A percentile compares a stretch with the other conserved stretches of the same genome.
phyloP scores from a whole-genome alignment of 2,113 vertebrate species.

The Poeciliopsis occidentalis region DNA sequence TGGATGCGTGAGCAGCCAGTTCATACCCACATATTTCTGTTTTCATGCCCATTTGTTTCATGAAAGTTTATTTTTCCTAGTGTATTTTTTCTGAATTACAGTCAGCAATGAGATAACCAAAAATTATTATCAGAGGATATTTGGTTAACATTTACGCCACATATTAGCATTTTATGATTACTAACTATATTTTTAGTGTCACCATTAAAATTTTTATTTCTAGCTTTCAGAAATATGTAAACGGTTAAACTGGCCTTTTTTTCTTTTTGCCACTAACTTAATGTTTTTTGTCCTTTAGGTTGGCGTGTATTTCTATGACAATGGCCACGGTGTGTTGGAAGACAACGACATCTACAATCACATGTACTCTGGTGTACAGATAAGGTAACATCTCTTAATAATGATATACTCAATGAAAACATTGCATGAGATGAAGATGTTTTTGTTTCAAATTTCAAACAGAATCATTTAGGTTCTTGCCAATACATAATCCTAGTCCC shows the following conservation, averaged over 20 bases:
- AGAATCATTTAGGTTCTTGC: too few relatives aligned
- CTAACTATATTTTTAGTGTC: background rate
- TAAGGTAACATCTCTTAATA: slow-evolving; percentile 83
- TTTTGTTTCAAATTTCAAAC: background rate
- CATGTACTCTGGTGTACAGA: slow-evolving; percentile 99
- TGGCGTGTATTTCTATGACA: slow-evolving; percentile 99
- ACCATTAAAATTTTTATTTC: background rate
- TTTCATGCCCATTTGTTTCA: too few relatives aligned
- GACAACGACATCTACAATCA: slow-evolving; percentile 99
- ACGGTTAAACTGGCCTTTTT: background rate
- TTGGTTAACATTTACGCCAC: too few relatives aligned
- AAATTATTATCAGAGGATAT: too few relatives aligned
- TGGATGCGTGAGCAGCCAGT: too few relatives aligned
- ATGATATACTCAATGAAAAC: background rate
- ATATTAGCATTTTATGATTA: too few relatives aligned
- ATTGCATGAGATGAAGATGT: background rate
- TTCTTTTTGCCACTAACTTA: background rate
- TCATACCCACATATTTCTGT: too few relatives aligned
- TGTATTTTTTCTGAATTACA: too few relatives aligned
- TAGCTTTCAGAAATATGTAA: background rate
- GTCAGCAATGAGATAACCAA: too few relatives aligned
- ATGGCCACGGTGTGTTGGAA: slow-evolving; percentile 97
- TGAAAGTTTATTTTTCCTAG: too few relatives aligned
- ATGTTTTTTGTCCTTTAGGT: slow-evolving; percentile 78
- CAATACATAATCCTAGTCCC: background rate